Base-by-base conservation (phyloP, 1,140 invertebrate species). In the Macrotrachela quadricornifera region DNA sequence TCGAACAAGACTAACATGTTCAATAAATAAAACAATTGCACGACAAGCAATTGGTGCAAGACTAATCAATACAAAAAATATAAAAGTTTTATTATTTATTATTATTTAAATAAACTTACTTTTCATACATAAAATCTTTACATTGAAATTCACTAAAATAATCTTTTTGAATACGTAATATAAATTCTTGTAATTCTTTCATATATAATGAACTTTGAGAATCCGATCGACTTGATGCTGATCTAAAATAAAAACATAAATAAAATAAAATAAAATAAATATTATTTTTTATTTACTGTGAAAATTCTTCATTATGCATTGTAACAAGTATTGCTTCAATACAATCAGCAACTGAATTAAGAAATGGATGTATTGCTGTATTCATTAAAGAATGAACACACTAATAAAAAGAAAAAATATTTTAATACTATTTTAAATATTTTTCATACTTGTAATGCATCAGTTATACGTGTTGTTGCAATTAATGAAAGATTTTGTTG, bases 321-420 rank as follows among this genome's bases (percentile, higher is more conserved):
- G 83, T 88, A 43, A 84, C 69, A 48, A 92, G 73, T 60, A 94
- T 92, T 41, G 85, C 83, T 69, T 84, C 84, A 10, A 90, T 76
- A 1, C 85, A 80, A 57, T 83, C 80, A 51, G 76, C 78, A 49
- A 92, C 82, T 0, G 85, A 85, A 55, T 75, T 77, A 56, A 79
- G 62, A 0, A 87, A 65, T 37, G 82, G 83, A 39, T 77, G 70
- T 10, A 84, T 63, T 52, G 81, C 78, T 56, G 73, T 75, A n/a
- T 61, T 63, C 67, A 73, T 70, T 56, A 73, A 51, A 9, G 60
- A 52, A 18, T 66, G 66, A 51, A 70, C 58, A 46, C 54, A 49
- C 57, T 57, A 56, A 16, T 58, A 46, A 51, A 13, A 15, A 30
- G 10, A 49, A 37, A 45, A 51, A 45, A 38, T 15, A 52, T 46